Base-by-base conservation (phyloP, 2,888 invertebrate species). In the Harpalus rubripes region DNA sequence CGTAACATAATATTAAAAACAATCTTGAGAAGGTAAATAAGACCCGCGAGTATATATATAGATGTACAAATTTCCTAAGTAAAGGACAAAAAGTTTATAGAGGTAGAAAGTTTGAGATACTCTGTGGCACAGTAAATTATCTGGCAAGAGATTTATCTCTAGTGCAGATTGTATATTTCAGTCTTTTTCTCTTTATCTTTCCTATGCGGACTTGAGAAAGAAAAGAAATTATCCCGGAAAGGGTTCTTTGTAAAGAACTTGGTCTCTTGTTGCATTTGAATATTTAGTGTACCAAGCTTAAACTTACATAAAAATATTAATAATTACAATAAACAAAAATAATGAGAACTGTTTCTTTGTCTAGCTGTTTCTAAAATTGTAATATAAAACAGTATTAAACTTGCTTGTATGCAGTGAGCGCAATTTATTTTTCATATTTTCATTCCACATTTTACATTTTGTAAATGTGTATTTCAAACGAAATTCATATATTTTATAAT, bases 61-160 rank as follows among this genome's bases (percentile, higher is more conserved):
- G 32, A 32, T 32, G 5, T 32, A 5, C 32, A 32, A 32, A 5
- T 32, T 6, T 32, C 32, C 5, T 4, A 32, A 32, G 32, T 32
- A 5, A 15, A 15, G 15, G 3, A 56, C 59, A 32, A 72, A 32
- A 16, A 16, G 72, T 72, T 32, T 52, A 52, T 12, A 52, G 44
- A 8, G 44, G 44, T 52, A 12, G 5, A 78, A 78, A 58, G 26
- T 32, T 59, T 78, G 56, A 32, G 76, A 58, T 18, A 26, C 52
- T 52, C 58, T 26, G 12, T 78, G 10, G 16, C 22, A 80, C 59
- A 80, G 59, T 59, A 80, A 80, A 80, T 80, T 80, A 61, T 80
- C 61, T 41, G 61, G 59, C 7, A 61, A 26, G 8, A 80, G 80
- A 80, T 80, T 80, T 80, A 80, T 80, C 18, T n/a, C 80, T 18